phyloP scores from a whole-genome alignment of 2,888 invertebrate species.

The Patella pellucida region DNA sequence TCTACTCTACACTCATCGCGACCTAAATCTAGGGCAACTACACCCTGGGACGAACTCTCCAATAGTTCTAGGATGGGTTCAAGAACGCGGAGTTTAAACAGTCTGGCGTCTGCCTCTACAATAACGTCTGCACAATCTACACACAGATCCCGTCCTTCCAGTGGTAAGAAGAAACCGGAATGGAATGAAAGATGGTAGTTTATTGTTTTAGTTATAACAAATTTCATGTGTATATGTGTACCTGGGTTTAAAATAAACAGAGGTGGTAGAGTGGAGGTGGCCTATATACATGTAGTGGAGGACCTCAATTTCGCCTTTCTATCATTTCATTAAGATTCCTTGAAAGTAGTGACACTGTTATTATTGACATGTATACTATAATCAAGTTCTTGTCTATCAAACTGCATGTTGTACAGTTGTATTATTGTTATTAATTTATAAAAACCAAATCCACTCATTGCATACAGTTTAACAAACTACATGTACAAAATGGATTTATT shows the following conservation, averaged over 20 bases:
- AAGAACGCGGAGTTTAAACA: slow-evolving; percentile 18
- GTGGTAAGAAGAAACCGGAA: slow-evolving; percentile 33
- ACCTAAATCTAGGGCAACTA: background rate
- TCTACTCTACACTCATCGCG: slow-evolving; percentile 33
- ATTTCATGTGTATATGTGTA: background rate
- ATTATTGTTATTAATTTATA: too few species aligned
- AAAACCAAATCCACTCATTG: too few species aligned
- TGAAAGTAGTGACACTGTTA: background rate
- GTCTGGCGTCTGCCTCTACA: slow-evolving; percentile 21
- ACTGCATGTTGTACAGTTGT: too few species aligned
- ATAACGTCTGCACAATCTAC: slow-evolving; percentile 28
- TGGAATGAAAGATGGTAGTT: slow-evolving; percentile 40
- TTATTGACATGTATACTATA: too few species aligned
- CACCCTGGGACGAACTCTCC: slow-evolving; percentile 13
- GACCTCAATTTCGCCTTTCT: background rate
- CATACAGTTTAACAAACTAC: too few species aligned
- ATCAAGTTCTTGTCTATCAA: too few species aligned
- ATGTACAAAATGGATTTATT: too few species aligned
- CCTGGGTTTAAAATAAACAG: too few species aligned
- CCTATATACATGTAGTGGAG: background rate
- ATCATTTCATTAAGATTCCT: background rate
- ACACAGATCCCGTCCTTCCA: slow-evolving; percentile 26
- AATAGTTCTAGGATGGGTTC: slow-evolving; percentile 10
- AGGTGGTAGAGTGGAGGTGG: too few species aligned
- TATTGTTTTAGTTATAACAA: background rate